Evolutionary conservation across 2,113 vertebrate species (phyloP).

Genomic region (Ahaetulla prasina): DNA sequence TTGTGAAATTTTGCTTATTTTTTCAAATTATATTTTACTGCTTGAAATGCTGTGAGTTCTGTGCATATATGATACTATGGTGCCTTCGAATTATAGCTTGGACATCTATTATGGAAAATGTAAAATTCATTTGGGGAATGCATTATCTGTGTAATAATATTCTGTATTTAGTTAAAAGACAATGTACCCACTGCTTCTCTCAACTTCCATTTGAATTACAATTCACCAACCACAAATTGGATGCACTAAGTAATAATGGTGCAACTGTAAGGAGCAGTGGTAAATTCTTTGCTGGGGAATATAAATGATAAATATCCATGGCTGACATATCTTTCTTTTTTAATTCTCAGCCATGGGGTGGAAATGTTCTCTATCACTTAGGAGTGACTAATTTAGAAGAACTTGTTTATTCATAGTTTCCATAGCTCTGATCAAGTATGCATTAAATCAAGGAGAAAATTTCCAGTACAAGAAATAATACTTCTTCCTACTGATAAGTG

Average conservation of each 20-base stretch:
- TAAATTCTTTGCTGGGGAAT: background rate
- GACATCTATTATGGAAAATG: background rate
- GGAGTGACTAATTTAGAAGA: background rate
- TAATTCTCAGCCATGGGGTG: background rate
- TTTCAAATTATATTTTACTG: background rate
- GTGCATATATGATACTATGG: background rate
- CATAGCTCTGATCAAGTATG: slow-evolving; percentile 2
- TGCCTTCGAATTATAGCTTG: background rate
- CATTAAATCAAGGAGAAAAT: background rate
- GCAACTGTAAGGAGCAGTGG: background rate
- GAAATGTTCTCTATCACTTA: background rate
- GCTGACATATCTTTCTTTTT: background rate
- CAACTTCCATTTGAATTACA: background rate
- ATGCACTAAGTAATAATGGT: background rate
- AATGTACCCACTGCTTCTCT: background rate
- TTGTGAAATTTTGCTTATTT: background rate
- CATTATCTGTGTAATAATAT: background rate
- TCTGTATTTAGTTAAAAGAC: background rate
- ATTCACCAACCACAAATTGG: slow-evolving; percentile 3
- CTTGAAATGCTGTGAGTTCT: background rate
- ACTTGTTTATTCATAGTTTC: slow-evolving; percentile 10
- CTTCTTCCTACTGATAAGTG: background rate
- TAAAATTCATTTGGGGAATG: background rate
- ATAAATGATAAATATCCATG: background rate
- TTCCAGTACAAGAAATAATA: background rate